Conservation (phyloP, 2,113 vertebrate genomes). For the Lagopus muta region DNA sequence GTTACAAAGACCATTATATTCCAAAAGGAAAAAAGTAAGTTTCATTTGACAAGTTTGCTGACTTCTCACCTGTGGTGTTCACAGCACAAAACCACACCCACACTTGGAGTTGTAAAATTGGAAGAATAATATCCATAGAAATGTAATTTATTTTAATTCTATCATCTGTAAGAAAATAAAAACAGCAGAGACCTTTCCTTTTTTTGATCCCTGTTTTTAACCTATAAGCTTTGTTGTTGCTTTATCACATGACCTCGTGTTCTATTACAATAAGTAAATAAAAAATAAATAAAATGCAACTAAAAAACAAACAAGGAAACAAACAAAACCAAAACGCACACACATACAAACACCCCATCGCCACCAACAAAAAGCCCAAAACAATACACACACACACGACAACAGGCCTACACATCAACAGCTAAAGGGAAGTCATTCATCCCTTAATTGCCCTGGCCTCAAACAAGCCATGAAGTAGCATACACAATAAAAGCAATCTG, state of each 20-base stretch:
- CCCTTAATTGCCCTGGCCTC: conserved; percentile 91
- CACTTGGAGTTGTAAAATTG: background rate
- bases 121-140: conserved; percentile 12
- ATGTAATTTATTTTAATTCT: conserved; percentile 71
- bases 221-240: conserved; percentile 65
- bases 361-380: conserved; percentile 60
- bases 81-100: background rate
- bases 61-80: background rate
- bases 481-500: conserved; percentile 88
- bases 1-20: background rate
- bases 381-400: conserved; percentile 52
- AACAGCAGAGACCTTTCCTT: conserved; percentile 61
- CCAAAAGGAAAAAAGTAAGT: background rate
- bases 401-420: conserved; percentile 74
- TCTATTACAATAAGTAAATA: conserved; percentile 28
- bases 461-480: conserved; percentile 83
- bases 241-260: conserved; percentile 57
- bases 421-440: conserved; percentile 90
- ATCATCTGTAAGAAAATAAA: conserved; percentile 78
- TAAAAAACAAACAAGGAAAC: background rate
- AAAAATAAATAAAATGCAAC: background rate
- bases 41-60: background rate
- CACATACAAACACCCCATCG: background rate
- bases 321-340: conserved; percentile 25
- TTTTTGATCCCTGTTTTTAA: conserved; percentile 40